Conservation (phyloP, 1,140 invertebrate genomes). For the Drosophila varians region DNA sequence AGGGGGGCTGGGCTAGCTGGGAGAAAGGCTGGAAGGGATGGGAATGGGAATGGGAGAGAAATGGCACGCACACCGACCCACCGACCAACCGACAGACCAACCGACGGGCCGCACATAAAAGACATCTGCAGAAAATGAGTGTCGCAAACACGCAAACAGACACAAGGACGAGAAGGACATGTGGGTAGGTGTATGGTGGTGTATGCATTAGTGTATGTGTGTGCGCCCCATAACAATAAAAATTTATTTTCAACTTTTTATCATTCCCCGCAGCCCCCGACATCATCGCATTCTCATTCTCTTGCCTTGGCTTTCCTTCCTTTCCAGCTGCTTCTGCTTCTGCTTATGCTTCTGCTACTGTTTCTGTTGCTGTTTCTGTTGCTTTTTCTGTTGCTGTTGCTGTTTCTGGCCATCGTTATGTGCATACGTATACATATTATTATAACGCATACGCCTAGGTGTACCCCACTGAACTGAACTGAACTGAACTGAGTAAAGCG, state of each 20-base stretch:
- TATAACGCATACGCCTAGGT: constrained; percentile 79
- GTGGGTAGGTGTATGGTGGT: constrained; percentile 29
- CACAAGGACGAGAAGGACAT: constrained; percentile 73
- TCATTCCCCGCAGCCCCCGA: constrained; percentile 42
- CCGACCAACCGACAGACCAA: too few species aligned
- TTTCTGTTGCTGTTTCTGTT: too few species aligned
- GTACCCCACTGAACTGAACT: constrained; percentile 34
- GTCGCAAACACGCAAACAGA: constrained; percentile 81
- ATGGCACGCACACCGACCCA: constrained; percentile 52
- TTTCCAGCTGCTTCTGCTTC: constrained; percentile 2
- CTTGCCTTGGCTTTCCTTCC: constrained; percentile 1
- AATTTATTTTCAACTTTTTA: constrained; percentile 82
- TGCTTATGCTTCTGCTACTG: constrained; percentile 11
- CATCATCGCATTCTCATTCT: constrained; percentile 8
- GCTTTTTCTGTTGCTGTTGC: constrained; percentile 14
- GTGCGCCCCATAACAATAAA: constrained; percentile 79
- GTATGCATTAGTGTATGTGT: constrained; percentile 35
- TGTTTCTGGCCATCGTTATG: constrained; percentile 60
- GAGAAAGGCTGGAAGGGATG: background rate
- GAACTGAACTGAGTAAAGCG: background rate
- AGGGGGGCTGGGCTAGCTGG: constrained; percentile 14
- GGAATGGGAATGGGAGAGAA: background rate
- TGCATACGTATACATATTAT: constrained; percentile 77
- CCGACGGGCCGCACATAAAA: constrained; percentile 51
- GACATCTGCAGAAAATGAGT: constrained; percentile 81